Evolutionary conservation across 2,888 invertebrate genomes (phyloP).

Genomic region (Acrocera orbiculus): DNA sequence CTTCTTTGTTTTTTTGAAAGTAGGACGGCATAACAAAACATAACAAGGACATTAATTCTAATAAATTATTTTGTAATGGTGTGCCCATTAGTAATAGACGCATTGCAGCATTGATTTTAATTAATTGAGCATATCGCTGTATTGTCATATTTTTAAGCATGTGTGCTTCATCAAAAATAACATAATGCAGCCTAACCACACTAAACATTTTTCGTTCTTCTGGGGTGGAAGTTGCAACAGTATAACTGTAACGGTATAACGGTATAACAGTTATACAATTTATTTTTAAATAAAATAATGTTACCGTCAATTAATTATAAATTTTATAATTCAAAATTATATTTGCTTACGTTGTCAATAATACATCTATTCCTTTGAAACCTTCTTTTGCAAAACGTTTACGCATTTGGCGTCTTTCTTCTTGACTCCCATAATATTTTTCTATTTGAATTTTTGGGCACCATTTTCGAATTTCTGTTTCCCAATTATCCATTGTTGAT

Average conservation of each 20-base stretch:
- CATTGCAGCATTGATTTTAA: slow-evolving; percentile 72
- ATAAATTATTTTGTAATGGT: slow-evolving; percentile 86
- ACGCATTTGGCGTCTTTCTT: slow-evolving; percentile 63
- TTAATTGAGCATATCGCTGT: slow-evolving; percentile 71
- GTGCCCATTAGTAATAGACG: slow-evolving; percentile 86
- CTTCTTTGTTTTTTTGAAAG: slow-evolving; percentile 74
- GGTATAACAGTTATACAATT: no score
- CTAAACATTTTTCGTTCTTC: slow-evolving; percentile 85
- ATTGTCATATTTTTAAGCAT: slow-evolving; percentile 97
- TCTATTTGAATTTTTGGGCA: slow-evolving; percentile 62
- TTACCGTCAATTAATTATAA: no score
- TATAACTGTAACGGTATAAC: no score
- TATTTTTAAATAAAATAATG: no score
- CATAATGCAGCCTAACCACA: slow-evolving; percentile 75
- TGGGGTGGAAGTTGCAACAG: slow-evolving; percentile 51
- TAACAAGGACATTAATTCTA: slow-evolving; percentile 87
- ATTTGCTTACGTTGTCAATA: slow-evolving; percentile 64
- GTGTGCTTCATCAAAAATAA: slow-evolving; percentile 93
- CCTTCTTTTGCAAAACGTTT: slow-evolving; percentile 56
- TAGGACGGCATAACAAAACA: slow-evolving; percentile 94
- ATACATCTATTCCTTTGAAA: slow-evolving; percentile 57
- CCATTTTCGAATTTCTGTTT: slow-evolving; percentile 57
- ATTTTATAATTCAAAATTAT: background rate
- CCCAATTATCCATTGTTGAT: slow-evolving; percentile 86
- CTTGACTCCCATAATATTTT: slow-evolving; percentile 75